phyloP scores from a whole-genome alignment of 2,113 vertebrate genomes.

The Myxocyprinus asiaticus region DNA sequence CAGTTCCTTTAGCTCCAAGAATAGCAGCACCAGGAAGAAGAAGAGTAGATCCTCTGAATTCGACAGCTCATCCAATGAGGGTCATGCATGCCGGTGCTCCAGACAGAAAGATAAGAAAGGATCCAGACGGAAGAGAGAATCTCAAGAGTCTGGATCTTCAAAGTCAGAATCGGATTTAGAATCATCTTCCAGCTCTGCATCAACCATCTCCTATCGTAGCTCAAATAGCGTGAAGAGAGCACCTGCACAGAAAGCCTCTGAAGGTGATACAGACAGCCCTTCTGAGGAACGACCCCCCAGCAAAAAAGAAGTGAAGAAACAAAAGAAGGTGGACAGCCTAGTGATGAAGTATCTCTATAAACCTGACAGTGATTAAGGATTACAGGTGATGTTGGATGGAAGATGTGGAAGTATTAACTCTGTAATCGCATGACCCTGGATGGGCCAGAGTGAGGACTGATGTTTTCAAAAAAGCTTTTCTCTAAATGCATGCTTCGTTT shows the following conservation, averaged over 20 bases:
- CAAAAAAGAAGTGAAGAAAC: constrained; percentile 84
- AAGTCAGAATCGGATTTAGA: constrained; percentile 71
- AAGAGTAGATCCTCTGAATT: constrained; percentile 69
- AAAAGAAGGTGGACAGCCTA: constrained; percentile 86
- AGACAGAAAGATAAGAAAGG: constrained; percentile 70
- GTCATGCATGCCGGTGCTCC: constrained; percentile 70
- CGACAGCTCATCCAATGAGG: constrained; percentile 68
- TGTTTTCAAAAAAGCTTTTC: background rate
- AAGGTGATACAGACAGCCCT: constrained; percentile 39
- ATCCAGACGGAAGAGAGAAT: constrained; percentile 64
- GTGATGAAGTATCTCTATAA: constrained; percentile 98
- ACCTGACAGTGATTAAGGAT: constrained; percentile 89
- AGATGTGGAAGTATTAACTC: constrained; percentile 65
- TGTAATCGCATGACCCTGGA: no score
- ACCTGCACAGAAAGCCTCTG: constrained; percentile 50
- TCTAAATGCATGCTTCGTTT: constrained; percentile 36
- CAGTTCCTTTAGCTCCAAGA: constrained; percentile 62
- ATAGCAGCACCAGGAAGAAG: constrained; percentile 62
- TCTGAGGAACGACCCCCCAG: constrained; percentile 47
- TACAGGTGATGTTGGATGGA: constrained; percentile 66
- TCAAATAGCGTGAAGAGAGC: constrained; percentile 87
- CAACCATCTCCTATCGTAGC: constrained; percentile 87
- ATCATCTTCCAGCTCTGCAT: constrained; percentile 72
- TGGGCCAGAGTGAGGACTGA: constrained; percentile 16
- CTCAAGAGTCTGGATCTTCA: constrained; percentile 66